Evolutionary conservation across 2,113 vertebrate genomes (phyloP).

Genomic region (Stercorarius parasiticus): DNA sequence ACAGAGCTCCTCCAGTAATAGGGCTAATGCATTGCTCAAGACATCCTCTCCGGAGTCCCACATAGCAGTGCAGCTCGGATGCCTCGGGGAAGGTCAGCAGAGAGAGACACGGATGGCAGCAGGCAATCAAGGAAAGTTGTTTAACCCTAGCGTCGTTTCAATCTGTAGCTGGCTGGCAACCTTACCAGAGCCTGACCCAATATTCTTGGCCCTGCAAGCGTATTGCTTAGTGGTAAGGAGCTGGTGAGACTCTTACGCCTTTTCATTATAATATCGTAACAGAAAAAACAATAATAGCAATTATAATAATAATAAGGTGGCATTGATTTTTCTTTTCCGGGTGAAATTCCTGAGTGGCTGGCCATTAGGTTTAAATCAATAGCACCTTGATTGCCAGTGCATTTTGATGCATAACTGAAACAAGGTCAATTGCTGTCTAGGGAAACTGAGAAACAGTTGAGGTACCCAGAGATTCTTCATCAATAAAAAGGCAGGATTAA

Average conservation of each 20-base stretch:
- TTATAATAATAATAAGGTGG: neutral
- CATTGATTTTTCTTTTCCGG: neutral
- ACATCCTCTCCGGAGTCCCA: neutral
- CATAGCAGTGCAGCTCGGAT: neutral
- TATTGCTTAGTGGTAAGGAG: neutral
- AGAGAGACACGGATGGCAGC: neutral
- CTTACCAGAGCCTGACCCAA: neutral
- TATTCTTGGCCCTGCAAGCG: neutral
- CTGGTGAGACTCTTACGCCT: neutral
- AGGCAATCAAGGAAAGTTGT: neutral
- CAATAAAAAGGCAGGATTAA: neutral
- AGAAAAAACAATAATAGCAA: neutral
- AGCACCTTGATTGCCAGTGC: neutral
- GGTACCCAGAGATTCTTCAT: neutral
- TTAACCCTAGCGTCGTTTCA: neutral
- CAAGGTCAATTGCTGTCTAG: conserved; percentile 6
- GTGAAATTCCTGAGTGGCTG: neutral
- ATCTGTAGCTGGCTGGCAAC: neutral
- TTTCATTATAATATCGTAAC: neutral
- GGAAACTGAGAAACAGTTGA: neutral
- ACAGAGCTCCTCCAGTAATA: neutral
- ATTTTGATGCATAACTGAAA: conserved; percentile 9
- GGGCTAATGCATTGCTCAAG: neutral
- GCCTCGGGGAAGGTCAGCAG: neutral
- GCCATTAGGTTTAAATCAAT: neutral